phyloP scores from a whole-genome alignment of 2,888 invertebrate genomes.

The Cerceris ruficornis region DNA sequence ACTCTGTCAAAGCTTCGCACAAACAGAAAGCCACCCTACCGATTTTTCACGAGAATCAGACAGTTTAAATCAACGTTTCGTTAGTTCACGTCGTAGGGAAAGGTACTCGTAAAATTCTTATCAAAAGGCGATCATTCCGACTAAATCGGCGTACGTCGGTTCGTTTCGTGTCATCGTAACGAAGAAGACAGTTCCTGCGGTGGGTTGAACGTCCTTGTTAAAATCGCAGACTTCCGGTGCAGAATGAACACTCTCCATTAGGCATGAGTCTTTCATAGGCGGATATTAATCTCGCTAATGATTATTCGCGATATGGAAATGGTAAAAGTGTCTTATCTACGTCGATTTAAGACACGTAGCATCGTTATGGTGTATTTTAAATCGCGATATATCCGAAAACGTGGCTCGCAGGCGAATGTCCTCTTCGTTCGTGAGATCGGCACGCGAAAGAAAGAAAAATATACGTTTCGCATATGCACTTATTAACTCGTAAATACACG shows the following conservation, averaged over 20 bases:
- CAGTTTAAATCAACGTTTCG: background rate
- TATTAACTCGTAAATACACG: slow-evolving; percentile 1
- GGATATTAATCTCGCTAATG: slow-evolving; percentile 39
- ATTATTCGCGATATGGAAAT: slow-evolving; percentile 33
- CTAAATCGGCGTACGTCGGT: slow-evolving; percentile 54
- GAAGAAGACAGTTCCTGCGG: slow-evolving; percentile 36
- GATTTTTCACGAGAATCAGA: no score
- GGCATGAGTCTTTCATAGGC: slow-evolving; percentile 46
- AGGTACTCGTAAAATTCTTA: slow-evolving; percentile 3
- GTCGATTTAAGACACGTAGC: slow-evolving; percentile 25
- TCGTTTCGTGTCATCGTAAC: slow-evolving; percentile 22
- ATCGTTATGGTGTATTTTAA: background rate
- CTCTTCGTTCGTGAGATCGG: slow-evolving; percentile 22
- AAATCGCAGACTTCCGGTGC: slow-evolving; percentile 5
- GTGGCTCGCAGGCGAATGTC: slow-evolving; percentile 15
- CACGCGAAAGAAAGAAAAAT: slow-evolving; percentile 35
- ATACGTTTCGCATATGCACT: slow-evolving; percentile 9
- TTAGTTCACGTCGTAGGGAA: background rate
- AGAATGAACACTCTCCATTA: slow-evolving; percentile 25
- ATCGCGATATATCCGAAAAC: background rate
- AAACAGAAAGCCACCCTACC: no score
- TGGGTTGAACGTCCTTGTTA: slow-evolving; percentile 2
- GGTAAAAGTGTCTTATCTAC: slow-evolving; percentile 41
- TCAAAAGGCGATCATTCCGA: slow-evolving; percentile 48
- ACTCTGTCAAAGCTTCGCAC: no score